phyloP scores from a whole-genome alignment of 2,113 vertebrate species.

The Stomatorhinus ivindoensis region DNA sequence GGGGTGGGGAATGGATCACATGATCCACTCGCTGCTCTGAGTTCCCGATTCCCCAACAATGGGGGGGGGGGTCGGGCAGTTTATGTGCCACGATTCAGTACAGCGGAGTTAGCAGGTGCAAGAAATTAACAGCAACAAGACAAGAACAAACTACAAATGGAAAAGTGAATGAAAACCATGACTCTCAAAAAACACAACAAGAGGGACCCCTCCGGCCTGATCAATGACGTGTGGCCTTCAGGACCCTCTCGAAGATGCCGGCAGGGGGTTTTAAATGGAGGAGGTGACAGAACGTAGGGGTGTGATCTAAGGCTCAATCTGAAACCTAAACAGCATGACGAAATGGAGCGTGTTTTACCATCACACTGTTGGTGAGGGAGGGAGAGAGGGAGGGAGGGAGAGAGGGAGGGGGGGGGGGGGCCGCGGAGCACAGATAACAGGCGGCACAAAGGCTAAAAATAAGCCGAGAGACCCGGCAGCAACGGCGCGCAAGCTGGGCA shows the following conservation, averaged over 20 bases:
- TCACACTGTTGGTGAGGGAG: background rate
- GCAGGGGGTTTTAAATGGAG: background rate
- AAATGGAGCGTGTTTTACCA: background rate
- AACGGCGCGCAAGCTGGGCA: background rate
- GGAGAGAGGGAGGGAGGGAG: background rate
- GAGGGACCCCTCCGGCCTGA: background rate
- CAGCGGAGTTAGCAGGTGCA: background rate
- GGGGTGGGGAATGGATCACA: background rate
- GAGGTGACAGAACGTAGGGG: background rate
- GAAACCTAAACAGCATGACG: background rate
- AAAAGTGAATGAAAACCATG: background rate
- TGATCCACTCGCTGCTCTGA: background rate
- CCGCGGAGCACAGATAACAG: background rate
- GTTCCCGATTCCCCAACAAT: background rate
- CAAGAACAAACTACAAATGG: background rate
- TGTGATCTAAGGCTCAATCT: background rate
- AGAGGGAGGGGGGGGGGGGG: background rate
- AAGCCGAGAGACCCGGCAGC: background rate
- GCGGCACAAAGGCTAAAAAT: background rate
- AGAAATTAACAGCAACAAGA: background rate
- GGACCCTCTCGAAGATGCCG: background rate
- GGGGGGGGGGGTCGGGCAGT: background rate
- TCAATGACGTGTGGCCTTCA: background rate
- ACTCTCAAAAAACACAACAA: background rate
- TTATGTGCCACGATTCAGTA: too few species aligned